Base-by-base conservation (phyloP, 2,888 invertebrate species). In the Lycocerus yunnanus region DNA sequence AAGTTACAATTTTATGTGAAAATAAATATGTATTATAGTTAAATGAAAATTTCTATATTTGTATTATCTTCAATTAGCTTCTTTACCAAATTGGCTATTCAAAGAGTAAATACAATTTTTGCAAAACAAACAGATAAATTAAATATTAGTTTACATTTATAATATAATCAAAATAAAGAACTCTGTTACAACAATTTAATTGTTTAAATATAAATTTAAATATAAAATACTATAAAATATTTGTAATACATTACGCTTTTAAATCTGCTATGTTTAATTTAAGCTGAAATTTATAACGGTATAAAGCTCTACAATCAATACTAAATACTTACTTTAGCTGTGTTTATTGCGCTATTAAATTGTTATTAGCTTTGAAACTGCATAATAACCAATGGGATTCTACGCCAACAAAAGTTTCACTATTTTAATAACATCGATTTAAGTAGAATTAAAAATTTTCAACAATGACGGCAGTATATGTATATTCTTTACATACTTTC, bases 301-400 rank as follows among this genome's bases (percentile, higher is more conserved):
- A 63, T 63, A 63, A 63, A 63, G 61, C 61, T 63, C n/a, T 63
- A 63, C 15, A 63, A 63, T 63, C 61, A 18, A 63, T 63, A 63
- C 61, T 15, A 63, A 18, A 14, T 43, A 20, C 61, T 63, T 63
- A 63, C 18, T 63, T 63, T 20, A 18, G 61, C 18, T 63, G 20
- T 63, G 61, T 63, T 63, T 63, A 63, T 63, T 18, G 61, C 14
- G 61, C 61, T 63, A 63, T 63, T 14, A 63, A 63, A 63, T 20
- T 63, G 61, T 63, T 63, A 63, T 18, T 63, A 20, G 16, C 18
- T 63, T 63, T 18, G 61, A 63, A 63, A 63, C 20, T 63, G 61
- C 61, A 63, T 63, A 18, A 18, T 63, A 63, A 63, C 61, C 61
- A 63, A 63, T 63, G 20, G 18, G n/a, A 15, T 20, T 18, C 61